Percentiles rank a stretch among this genome's conserved stretches.
Conservation (phyloP, 2,113 vertebrate genomes). For the Perccottus glenii region DNA sequence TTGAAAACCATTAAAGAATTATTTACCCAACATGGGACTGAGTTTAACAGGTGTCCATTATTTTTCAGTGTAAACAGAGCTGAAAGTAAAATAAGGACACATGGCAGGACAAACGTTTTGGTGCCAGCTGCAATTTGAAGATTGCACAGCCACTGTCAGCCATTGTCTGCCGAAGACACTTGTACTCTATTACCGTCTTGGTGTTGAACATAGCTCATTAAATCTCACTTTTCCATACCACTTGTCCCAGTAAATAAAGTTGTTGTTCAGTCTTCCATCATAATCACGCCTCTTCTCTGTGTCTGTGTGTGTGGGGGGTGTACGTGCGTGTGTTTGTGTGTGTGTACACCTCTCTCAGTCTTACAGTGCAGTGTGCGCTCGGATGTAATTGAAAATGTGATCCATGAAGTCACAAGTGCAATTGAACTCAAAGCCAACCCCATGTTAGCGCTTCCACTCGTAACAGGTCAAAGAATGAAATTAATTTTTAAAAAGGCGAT, state of each 20-base stretch:
- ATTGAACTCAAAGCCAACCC: slow-evolving; percentile 86
- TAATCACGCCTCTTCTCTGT: slow-evolving; percentile 17
- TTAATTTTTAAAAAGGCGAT: slow-evolving; percentile 91
- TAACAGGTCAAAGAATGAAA: slow-evolving; percentile 91
- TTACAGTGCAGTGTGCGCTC: slow-evolving; percentile 66
- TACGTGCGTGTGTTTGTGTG: neutral
- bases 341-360: slow-evolving; percentile 33
- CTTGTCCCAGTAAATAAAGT: slow-evolving; percentile 79
- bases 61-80: slow-evolving; percentile 19
- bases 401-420: slow-evolving; percentile 83
- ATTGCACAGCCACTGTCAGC: slow-evolving; percentile 35
- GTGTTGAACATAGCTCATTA: slow-evolving; percentile 69
- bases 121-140: slow-evolving; percentile 11
- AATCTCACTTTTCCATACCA: slow-evolving; percentile 71
- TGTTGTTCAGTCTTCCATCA: slow-evolving; percentile 69
- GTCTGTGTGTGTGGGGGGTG: neutral
- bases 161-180: slow-evolving; percentile 39
- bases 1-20: slow-evolving; percentile 6
- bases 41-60: slow-evolving; percentile 10
- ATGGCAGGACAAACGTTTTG: neutral
- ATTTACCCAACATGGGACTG: neutral
- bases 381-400: slow-evolving; percentile 91
- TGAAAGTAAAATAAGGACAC: slow-evolving; percentile 12
- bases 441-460: slow-evolving; percentile 82
- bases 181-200: slow-evolving; percentile 64